These are phyloP conservation scores for Varroa destructor DNA, from an alignment of 1,140 invertebrate genomes.

Conservation along the genomic window DNA sequence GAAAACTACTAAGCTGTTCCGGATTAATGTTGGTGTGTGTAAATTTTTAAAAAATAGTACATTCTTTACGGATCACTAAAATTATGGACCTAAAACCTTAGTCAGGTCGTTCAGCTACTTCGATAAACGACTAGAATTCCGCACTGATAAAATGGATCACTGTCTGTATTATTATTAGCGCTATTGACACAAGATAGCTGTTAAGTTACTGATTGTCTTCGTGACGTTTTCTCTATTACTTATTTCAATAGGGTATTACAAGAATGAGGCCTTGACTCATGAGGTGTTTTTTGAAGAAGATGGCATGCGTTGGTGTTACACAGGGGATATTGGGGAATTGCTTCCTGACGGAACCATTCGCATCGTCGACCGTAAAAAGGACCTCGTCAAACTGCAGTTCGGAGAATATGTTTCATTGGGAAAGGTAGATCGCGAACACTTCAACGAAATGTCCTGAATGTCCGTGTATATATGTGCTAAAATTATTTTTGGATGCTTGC, in stretches of 20 bases:
- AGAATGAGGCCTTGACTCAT: slow-evolving; percentile 29
- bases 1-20: no score
- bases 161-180: no score
- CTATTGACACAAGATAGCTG: no score
- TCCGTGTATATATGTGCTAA: no score
- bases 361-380: slow-evolving; percentile 44
- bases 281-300: slow-evolving; percentile 32
- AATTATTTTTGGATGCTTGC: neutral
- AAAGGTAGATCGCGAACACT: slow-evolving; percentile 31
- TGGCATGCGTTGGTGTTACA: slow-evolving; percentile 32
- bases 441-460: slow-evolving; percentile 44
- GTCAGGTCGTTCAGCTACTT: no score
- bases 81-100: no score
- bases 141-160: no score
- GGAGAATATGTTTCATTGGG: slow-evolving; percentile 43
- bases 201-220: no score
- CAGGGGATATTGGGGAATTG: slow-evolving; percentile 34
- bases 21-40: no score
- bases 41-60: no score
- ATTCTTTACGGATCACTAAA: no score
- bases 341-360: slow-evolving; percentile 33
- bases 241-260: slow-evolving; percentile 29
- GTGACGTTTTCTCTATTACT: neutral
- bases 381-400: slow-evolving; percentile 46
- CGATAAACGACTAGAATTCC: no score